Conservation (phyloP, 2,888 invertebrate genomes). For the Trichopoda pennipes region DNA sequence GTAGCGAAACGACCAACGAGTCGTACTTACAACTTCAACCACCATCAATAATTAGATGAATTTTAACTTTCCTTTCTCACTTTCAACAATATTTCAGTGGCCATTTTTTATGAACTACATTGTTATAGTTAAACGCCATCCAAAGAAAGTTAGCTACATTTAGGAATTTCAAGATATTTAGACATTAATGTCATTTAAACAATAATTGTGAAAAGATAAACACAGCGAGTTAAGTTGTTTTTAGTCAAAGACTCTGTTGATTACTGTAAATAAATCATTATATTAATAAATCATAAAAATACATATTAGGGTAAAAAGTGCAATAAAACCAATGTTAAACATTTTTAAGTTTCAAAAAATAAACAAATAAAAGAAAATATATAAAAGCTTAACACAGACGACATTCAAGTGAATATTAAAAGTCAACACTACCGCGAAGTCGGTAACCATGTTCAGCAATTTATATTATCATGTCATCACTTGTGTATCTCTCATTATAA, state of each 20-base stretch:
- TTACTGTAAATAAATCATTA: slow-evolving; percentile 1
- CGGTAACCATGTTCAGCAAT: background rate
- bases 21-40: too few relatives aligned
- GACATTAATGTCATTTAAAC: slow-evolving; percentile 19
- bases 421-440: background rate
- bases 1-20: too few relatives aligned
- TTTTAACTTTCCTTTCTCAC: background rate
- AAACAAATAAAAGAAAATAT: slow-evolving; percentile 1
- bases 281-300: background rate
- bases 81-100: background rate
- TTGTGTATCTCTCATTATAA: background rate
- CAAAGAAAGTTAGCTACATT: slow-evolving; percentile 39
- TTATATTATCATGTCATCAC: background rate
- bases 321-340: slow-evolving; percentile 16
- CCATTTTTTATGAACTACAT: background rate
- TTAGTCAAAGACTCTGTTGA: slow-evolving; percentile 11
- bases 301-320: slow-evolving; percentile 27
- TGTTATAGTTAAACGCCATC: slow-evolving; percentile 14
- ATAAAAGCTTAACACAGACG: background rate
- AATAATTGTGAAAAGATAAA: slow-evolving; percentile 25
- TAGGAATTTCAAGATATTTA: slow-evolving; percentile 20
- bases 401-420: background rate
- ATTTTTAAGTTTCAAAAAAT: background rate
- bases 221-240: background rate
- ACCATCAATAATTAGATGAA: too few relatives aligned